A percentile compares a stretch with the other conserved stretches of the same genome.
These are phyloP conservation scores for Andrena trimmerana DNA, from an alignment of 2,888 invertebrate species.

Conservation along the genomic window DNA sequence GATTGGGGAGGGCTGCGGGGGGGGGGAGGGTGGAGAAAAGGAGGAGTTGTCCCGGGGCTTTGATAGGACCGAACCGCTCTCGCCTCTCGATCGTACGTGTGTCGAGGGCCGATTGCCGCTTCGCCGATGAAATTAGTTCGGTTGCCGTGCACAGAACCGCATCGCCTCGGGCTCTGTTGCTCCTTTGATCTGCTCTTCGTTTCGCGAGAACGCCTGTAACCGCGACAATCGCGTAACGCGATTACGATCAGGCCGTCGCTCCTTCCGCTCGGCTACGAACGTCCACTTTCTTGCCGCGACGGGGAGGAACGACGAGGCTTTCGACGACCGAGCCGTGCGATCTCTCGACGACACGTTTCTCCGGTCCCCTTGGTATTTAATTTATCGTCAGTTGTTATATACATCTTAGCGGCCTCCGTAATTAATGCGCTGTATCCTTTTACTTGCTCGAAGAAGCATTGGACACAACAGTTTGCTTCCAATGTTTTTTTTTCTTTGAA, in stretches of 20 bases:
- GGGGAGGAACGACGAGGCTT: constrained; percentile 28
- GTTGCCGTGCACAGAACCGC: constrained; percentile 67
- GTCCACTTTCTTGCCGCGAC: constrained; percentile 62
- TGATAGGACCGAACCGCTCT: constrained; percentile 14
- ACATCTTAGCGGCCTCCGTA: too few relatives aligned
- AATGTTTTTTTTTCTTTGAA: too few relatives aligned
- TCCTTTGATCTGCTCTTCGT: constrained; percentile 68
- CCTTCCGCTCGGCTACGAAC: constrained; percentile 44
- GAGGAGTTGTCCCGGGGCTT: constrained; percentile 15
- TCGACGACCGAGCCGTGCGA: neutral
- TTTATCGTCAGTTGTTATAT: too few relatives aligned
- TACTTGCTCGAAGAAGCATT: too few relatives aligned
- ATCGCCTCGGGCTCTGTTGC: constrained; percentile 61
- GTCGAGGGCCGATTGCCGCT: constrained; percentile 59
- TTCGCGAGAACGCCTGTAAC: constrained; percentile 63
- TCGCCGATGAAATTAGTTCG: constrained; percentile 65
- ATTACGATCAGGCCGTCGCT: constrained; percentile 59
- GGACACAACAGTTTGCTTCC: too few relatives aligned
- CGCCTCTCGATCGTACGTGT: constrained; percentile 48
- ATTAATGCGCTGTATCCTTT: too few relatives aligned
- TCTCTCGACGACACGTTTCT: too few relatives aligned
- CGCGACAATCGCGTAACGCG: constrained; percentile 69
- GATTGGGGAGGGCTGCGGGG: neutral
- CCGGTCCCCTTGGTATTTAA: too few relatives aligned
- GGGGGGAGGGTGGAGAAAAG: constrained; percentile 27